Evolutionary conservation across 2,797 vertebrate genomes (phyloP), one percentile per base, ranked within the genome.

Genomic region (Gadopsis marmoratus): DNA sequence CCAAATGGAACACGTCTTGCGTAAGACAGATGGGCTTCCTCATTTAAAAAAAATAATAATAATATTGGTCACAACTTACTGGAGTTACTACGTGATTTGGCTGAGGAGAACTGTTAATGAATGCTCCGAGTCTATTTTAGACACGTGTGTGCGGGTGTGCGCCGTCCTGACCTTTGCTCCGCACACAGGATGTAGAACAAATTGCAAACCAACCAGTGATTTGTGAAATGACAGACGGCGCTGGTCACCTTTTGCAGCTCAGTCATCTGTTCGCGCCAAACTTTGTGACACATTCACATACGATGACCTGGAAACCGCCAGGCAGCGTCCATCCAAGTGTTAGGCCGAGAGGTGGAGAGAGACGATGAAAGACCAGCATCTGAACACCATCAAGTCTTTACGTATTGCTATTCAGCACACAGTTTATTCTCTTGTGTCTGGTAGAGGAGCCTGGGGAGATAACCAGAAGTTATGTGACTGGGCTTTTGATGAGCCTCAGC

Each of bases 11-110:
- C 65, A 71, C 80, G 79, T 88, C 74, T 86, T 81, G 82, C 69
- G 51, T 83, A 17, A 54, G 66, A 89, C 91, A 91, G 90, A 93
- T 91, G 91, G 89, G 89, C 74, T 63, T 67, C 31, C 70, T 76
- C 60, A 10, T 72, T 85, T 55, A 31, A 48, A 67, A 56, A 64
- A 66, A 51, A 79, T 26, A 26, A 26, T 26, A 26, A 26, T 26
- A 79, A 62, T 23, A 50, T 26, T 26, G 75, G 39, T 74, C 80
- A 39, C 1, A 17, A 67, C 58, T 81, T 76, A 50, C 35, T 76
- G 51, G 41, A 76, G 72, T 54, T 65, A 56, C 79, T 72, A 80
- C 7, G 61, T 76, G 83, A 73, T 84, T 82, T 88, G 79, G 71
- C 83, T 71, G 7, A 64, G 43, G 56, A 64, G 12, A 80, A 74